These are phyloP conservation scores for Listronotus bonariensis DNA, from an alignment of 1,140 invertebrate genomes.

Conservation along the genomic window DNA sequence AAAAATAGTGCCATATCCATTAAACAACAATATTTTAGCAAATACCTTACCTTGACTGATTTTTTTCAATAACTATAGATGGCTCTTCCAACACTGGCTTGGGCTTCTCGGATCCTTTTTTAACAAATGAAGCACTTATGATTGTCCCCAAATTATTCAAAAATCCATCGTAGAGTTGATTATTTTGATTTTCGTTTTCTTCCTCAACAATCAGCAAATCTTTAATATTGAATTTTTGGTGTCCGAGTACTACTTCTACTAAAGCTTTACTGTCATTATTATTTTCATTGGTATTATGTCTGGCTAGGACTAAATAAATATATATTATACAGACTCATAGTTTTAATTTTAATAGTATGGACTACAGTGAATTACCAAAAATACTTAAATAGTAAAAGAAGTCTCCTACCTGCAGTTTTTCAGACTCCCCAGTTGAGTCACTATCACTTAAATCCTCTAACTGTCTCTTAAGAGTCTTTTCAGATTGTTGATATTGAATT, in stretches of 20 bases:
- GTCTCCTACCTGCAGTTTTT: too few relatives aligned
- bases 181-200: slow-evolving; percentile 19
- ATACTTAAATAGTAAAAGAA: too few relatives aligned
- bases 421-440: too few relatives aligned
- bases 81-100: slow-evolving; percentile 5
- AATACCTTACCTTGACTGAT: not conserved
- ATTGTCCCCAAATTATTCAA: slow-evolving; percentile 41
- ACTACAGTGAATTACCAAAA: too few relatives aligned
- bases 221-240: slow-evolving; percentile 34
- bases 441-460: not conserved
- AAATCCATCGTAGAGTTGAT: slow-evolving; percentile 33
- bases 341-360: too few relatives aligned
- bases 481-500: slow-evolving; percentile 23
- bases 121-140: slow-evolving; percentile 36
- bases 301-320: not conserved
- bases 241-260: slow-evolving; percentile 37
- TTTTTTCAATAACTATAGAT: slow-evolving; percentile 19
- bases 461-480: slow-evolving; percentile 9
- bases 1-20: not conserved
- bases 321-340: too few relatives aligned
- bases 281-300: too few relatives aligned
- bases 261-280: slow-evolving; percentile 3
- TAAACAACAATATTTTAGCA: not conserved
- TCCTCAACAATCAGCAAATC: slow-evolving; percentile 40
- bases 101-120: slow-evolving; percentile 11